Evolutionary conservation across 37 sponge, comb jelly and placozoan genomes (phyloP).

Genomic region (Dysidea cf. avara): DNA sequence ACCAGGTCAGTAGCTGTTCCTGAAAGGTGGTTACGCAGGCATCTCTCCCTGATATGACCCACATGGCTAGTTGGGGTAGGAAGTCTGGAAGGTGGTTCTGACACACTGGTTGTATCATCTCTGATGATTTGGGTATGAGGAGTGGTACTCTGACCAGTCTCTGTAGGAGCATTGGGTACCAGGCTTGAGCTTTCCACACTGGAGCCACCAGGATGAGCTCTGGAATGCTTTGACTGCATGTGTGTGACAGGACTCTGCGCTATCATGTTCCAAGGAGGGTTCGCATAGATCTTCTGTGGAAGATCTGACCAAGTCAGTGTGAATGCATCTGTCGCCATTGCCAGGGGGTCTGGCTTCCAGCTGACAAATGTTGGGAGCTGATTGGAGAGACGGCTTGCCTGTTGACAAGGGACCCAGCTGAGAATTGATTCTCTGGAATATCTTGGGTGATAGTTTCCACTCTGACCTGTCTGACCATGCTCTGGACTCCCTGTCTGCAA

Average conservation of each 20-base stretch:
- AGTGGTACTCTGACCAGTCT: conserved; percentile 7
- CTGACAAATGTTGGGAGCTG: conserved; percentile 20
- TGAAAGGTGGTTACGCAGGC: conserved; percentile 2
- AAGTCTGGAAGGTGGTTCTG: conserved; percentile 11
- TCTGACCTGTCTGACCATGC: background rate
- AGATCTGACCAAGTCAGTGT: conserved; percentile 1
- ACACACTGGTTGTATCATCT: conserved; percentile 14
- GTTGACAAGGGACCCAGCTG: conserved; percentile 14
- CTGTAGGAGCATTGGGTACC: conserved; percentile 26
- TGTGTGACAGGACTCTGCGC: conserved; percentile 1
- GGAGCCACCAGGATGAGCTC: conserved; percentile 3
- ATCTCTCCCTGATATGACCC: conserved; percentile 2
- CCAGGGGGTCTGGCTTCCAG: conserved; percentile 34
- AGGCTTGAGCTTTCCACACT: conserved; percentile 7
- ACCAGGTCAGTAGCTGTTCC: conserved; percentile 4
- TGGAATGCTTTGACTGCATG: background rate
- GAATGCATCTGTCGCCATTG: conserved; percentile 1
- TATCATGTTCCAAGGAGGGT: conserved; percentile 29
- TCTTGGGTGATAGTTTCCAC: conserved; percentile 4
- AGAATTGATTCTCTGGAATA: conserved; percentile 6
- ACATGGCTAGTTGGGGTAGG: conserved; percentile 13
- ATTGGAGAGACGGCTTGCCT: conserved; percentile 19
- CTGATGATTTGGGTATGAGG: conserved; percentile 14
- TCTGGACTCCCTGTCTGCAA: conserved; percentile 21
- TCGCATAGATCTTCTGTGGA: background rate